Evolutionary conservation across 2,888 invertebrate genomes (phyloP).

Genomic region (Belgica antarctica): DNA sequence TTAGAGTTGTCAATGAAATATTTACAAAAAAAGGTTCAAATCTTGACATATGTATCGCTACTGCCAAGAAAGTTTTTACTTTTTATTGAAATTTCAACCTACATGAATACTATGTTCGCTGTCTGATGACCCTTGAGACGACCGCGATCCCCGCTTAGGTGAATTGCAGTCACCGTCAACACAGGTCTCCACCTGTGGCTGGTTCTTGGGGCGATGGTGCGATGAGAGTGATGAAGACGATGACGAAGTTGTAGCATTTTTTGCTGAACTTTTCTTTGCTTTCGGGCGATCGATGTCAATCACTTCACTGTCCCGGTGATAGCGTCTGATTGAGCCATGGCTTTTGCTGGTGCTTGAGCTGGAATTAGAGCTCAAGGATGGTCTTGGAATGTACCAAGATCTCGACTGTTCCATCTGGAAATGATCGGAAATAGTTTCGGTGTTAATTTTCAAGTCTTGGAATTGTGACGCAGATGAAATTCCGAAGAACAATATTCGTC

Average conservation of each 20-base stretch:
- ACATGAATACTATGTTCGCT: conserved; percentile 79
- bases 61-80: background rate
- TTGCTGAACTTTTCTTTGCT: conserved; percentile 44
- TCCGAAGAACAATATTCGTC: background rate
- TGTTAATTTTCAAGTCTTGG: background rate
- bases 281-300: conserved; percentile 24
- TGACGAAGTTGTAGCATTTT: conserved; percentile 54
- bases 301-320: conserved; percentile 41
- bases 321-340: conserved; percentile 28
- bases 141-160: conserved; percentile 59
- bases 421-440: conserved; percentile 31
- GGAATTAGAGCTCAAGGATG: conserved; percentile 61
- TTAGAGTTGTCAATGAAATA: background rate
- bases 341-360: conserved; percentile 21
- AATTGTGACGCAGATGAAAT: conserved; percentile 18
- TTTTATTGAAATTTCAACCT: conserved; percentile 50
- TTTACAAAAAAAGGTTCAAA: no score
- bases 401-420: conserved; percentile 52
- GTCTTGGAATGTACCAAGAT: conserved; percentile 80
- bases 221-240: conserved; percentile 50
- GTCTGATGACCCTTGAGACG: conserved; percentile 68
- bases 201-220: conserved; percentile 49
- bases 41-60: no score
- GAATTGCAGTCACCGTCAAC: conserved; percentile 16
- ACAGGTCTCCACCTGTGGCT: conserved; percentile 54